phyloP scores from a whole-genome alignment of 1,140 invertebrate species.

The Eurosta solidaginis region DNA sequence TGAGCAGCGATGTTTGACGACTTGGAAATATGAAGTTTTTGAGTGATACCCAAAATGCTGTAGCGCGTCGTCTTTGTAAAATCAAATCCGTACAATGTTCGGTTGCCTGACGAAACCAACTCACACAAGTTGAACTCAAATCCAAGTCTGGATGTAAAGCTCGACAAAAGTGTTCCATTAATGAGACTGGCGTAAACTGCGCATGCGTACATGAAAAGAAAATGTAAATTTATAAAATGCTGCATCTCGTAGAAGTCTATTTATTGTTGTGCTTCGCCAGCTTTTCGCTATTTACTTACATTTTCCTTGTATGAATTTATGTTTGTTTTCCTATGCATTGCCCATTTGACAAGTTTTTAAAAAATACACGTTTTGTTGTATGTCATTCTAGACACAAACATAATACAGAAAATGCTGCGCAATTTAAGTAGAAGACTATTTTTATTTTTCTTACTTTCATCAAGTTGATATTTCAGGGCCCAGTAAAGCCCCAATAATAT shows the following conservation, averaged over 20 bases:
- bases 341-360: constrained; percentile 16
- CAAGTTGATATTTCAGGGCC: too few species aligned
- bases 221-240: background rate
- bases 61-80: background rate
- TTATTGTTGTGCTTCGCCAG: background rate
- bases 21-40: constrained; percentile 33
- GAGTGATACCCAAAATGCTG: background rate
- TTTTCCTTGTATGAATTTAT: background rate
- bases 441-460: background rate
- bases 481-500: too few species aligned
- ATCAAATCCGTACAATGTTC: constrained; percentile 27
- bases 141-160: constrained; percentile 29
- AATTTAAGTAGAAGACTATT: background rate
- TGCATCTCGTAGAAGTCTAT: background rate
- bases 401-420: background rate
- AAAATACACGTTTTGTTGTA: background rate
- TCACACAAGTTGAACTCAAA: constrained; percentile 12
- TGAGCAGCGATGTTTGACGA: constrained; percentile 1
- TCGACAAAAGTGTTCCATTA: constrained; percentile 33
- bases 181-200: background rate
- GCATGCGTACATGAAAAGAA: background rate
- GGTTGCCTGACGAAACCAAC: constrained; percentile 31
- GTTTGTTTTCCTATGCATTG: constrained; percentile 12
- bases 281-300: background rate
- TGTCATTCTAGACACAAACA: background rate